Conservation (phyloP, 2,888 invertebrate genomes). For the Cordilura impudica region DNA sequence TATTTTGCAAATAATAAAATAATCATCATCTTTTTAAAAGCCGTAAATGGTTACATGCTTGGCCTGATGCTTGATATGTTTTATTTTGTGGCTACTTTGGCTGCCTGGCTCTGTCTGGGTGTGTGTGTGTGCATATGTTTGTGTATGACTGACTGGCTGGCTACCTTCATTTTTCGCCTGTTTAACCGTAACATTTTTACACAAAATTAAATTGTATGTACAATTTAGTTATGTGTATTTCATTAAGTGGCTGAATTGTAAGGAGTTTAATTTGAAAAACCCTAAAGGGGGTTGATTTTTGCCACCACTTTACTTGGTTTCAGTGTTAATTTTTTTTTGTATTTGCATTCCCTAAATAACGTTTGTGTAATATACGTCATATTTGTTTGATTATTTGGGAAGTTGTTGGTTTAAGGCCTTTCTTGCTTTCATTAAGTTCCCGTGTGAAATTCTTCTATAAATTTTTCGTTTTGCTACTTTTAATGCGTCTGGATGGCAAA, state of each 20-base stretch:
- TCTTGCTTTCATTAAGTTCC: constrained; percentile 44
- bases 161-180: constrained; percentile 40
- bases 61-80: constrained; percentile 2
- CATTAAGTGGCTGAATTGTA: constrained; percentile 34
- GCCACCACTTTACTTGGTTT: constrained; percentile 58
- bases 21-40: constrained; percentile 18
- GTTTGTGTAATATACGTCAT: constrained; percentile 49
- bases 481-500: constrained; percentile 2
- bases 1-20: constrained; percentile 49
- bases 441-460: constrained; percentile 58
- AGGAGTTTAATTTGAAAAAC: constrained; percentile 30
- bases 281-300: constrained; percentile 59
- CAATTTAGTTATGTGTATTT: constrained; percentile 21
- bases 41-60: constrained; percentile 42
- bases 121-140: not conserved
- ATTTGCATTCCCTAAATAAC: constrained; percentile 42
- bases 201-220: constrained; percentile 28
- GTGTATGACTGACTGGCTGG: not conserved
- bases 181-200: constrained; percentile 44
- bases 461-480: constrained; percentile 24
- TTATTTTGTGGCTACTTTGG: not conserved
- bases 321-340: constrained; percentile 42
- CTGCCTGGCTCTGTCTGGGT: not conserved
- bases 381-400: constrained; percentile 48
- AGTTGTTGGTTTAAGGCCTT: constrained; percentile 38